These are phyloP conservation scores for Hypothenemus hampei DNA, from an alignment of 1,140 invertebrate species.

Conservation along the genomic window DNA sequence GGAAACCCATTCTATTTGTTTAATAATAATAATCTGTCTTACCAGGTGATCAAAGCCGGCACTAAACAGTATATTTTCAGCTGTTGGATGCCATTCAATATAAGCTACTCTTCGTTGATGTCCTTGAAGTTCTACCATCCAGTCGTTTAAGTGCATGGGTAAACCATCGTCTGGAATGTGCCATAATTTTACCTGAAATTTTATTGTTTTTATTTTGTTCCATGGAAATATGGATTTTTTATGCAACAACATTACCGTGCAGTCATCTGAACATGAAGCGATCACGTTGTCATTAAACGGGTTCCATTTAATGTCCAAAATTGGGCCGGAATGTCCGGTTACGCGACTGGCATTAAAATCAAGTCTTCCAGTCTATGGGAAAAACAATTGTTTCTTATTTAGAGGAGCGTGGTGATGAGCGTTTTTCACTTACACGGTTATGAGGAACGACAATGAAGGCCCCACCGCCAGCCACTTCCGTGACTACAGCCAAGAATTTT, in stretches of 20 bases:
- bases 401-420: not conserved
- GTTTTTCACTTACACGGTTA: slow-evolving; percentile 65
- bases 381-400: slow-evolving; percentile 13
- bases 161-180: slow-evolving; percentile 88
- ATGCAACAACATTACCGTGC: slow-evolving; percentile 58
- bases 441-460: slow-evolving; percentile 88
- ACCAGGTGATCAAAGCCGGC: slow-evolving; percentile 82
- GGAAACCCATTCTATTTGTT: not conserved
- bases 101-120: slow-evolving; percentile 85
- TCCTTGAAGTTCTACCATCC: slow-evolving; percentile 78
- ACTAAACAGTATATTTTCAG: slow-evolving; percentile 85
- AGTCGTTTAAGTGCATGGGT: slow-evolving; percentile 73
- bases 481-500: slow-evolving; percentile 90
- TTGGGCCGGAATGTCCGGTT: slow-evolving; percentile 75
- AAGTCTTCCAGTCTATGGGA: slow-evolving; percentile 66
- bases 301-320: slow-evolving; percentile 85
- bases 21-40: slow-evolving; percentile 31
- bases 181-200: slow-evolving; percentile 76
- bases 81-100: slow-evolving; percentile 92
- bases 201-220: not conserved
- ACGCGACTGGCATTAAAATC: slow-evolving; percentile 75
- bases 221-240: slow-evolving; percentile 2
- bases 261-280: slow-evolving; percentile 91
- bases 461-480: slow-evolving; percentile 90
- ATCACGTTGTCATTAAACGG: slow-evolving; percentile 95